Base-by-base conservation (phyloP, 2,888 invertebrate genomes). In the Troilus luridus region DNA sequence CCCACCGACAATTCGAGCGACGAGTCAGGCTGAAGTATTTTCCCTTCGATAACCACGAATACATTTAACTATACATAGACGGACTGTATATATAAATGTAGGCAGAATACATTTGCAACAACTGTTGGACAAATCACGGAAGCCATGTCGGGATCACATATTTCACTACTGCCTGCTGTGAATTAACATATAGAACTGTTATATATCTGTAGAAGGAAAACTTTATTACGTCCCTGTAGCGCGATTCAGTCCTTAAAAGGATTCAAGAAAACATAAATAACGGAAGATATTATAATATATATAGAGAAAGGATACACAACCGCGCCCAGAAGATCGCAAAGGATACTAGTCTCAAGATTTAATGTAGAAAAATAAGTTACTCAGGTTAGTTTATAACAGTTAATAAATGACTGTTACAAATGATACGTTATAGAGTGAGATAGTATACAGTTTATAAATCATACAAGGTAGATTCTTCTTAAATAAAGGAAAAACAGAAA, bases 111-210 rank as follows among this genome's bases (percentile, higher is more conserved):
- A 77, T 77, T 77, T 41, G 72, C 72, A 41, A 41, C 72, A 77
- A 77, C 14, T 77, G 41, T 41, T 19, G 3, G 24, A 67, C 24
- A 67, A 67, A 67, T 67, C 67, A 67, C 67, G 72, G 72, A 77
- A 77, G 72, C 41, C 8, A 2, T 9, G 72, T 6, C 27, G 7
- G 41, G 41, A 27, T 85, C 85, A 85, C 56, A n/a, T 85, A 85
- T 56, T 54, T 85, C 21, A 85, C 1, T 41, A 41, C 85, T n/a
- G 56, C 1, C n/a, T n/a, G 21, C 0, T 12, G 56, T n/a, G 56
- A 56, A 85, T 85, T 85, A 85, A 58, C 85, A 85, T 85, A 56
- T 8, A 58, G 54, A 85, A 85, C 85, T 85, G 56, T 56, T 54
- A n/a, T 85, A 54, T n/a, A 56, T 77, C 41, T 77, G 41, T 77